Conservation (phyloP, 1,140 invertebrate genomes). For the Drosophila pseudoananassae region DNA sequence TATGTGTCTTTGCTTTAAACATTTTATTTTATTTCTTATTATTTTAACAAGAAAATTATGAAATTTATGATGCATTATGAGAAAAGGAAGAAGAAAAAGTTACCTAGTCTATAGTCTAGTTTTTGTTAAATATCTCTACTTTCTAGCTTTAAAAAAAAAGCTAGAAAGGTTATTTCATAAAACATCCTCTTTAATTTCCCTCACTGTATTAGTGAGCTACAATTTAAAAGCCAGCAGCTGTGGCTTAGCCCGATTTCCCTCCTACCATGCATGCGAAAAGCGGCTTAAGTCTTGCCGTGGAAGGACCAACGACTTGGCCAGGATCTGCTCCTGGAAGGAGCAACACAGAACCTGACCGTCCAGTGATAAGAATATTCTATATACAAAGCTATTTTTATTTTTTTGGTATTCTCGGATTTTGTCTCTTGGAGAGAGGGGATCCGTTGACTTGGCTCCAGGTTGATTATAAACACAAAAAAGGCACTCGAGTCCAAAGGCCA, state of each 20-base stretch:
- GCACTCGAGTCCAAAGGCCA: constrained; percentile 7
- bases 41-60: no score
- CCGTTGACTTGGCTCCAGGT: constrained; percentile 4
- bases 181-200: not conserved
- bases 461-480: constrained; percentile 23
- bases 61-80: no score
- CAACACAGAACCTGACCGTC: not conserved
- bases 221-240: constrained; percentile 33
- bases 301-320: not conserved
- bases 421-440: not conserved
- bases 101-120: no score
- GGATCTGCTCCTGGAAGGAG: not conserved
- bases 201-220: not conserved
- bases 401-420: not conserved
- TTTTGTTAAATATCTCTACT: no score
- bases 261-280: constrained; percentile 43
- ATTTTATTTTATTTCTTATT: no score
- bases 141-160: no score
- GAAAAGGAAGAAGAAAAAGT: no score
- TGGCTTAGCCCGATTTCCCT: constrained; percentile 32
- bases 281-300: constrained; percentile 25
- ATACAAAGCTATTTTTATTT: not conserved
- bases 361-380: constrained; percentile 23
- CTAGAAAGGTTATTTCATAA: no score
- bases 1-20: no score